Conservation (phyloP, 2,888 invertebrate genomes). For the Netelia fuscicornis region DNA sequence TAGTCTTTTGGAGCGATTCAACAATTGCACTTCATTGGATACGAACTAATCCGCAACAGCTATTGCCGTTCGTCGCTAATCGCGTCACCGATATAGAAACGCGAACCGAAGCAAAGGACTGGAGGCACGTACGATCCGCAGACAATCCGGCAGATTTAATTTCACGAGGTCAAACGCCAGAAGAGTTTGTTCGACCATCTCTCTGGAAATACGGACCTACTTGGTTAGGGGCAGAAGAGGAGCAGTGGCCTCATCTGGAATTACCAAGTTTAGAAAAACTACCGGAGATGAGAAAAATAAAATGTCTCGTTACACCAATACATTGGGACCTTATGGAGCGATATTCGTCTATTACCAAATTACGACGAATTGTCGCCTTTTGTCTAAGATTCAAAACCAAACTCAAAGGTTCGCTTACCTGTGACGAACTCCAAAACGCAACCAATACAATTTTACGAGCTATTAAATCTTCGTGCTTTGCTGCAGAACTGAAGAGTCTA, state of each 20-base stretch:
- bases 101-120: not conserved
- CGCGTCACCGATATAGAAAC: slow-evolving; percentile 52
- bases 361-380: slow-evolving; percentile 57
- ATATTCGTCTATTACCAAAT: slow-evolving; percentile 39
- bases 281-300: slow-evolving; percentile 28
- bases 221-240: slow-evolving; percentile 36
- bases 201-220: slow-evolving; percentile 57
- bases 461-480: too few relatives aligned
- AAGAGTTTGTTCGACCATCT: slow-evolving; percentile 9
- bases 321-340: slow-evolving; percentile 21
- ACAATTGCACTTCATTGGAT: slow-evolving; percentile 59
- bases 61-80: slow-evolving; percentile 52
- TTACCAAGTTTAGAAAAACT: not conserved
- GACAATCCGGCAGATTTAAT: slow-evolving; percentile 51
- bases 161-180: slow-evolving; percentile 43
- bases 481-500: too few relatives aligned
- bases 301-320: slow-evolving; percentile 5
- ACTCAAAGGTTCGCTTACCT: not conserved
- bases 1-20: slow-evolving; percentile 53
- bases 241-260: slow-evolving; percentile 22
- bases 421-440: slow-evolving; percentile 35
- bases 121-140: slow-evolving; percentile 28
- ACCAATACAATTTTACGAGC: not conserved
- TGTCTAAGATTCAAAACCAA: slow-evolving; percentile 52
- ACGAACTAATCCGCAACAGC: slow-evolving; percentile 16